Base-by-base conservation (phyloP, 2,113 vertebrate species). In the Tricholaema leucomelas region DNA sequence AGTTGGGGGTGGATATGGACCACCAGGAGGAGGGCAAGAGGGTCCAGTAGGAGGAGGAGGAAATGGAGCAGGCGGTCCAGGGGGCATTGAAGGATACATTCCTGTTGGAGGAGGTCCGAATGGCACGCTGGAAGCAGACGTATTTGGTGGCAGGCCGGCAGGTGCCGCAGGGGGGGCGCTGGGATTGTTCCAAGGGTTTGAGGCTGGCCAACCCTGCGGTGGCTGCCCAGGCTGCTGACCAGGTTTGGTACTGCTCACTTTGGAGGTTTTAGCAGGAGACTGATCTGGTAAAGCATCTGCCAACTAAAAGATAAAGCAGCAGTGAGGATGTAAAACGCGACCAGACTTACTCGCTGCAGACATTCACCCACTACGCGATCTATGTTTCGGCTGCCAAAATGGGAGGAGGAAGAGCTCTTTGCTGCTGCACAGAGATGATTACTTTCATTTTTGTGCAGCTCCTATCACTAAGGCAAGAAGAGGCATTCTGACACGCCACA, bases 51-150 rank as follows among this genome's bases (percentile, higher is more conserved):
- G 96, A 93, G 97, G 98, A 95, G 94, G 95, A 81, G 98, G 97
- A 96, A 98, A 98, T 91, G 97, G 96, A 91, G 96, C 97, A 73
- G 98, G 98, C 19, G 97, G 97, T 97, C 98, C 97, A 12, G 97
- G 97, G 95, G 97, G 98, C 95, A 98, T 97, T 52, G 98, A 98
- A 91, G 97, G 97, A 95, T 98, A 98, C 96, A 98, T 97, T 96
- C 97, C 98, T n/a, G 97, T 93, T 30, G 98, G 97, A 0, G 97
- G 97, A 63, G 98, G 97, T 92, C 98, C 98, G 27, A 98, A 98
- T 38, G 98, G 97, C 96, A 98, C 96, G 24, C 94, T 95, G 83
- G 98, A 97, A 18, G 97, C 81, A 0, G 97, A 94, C 0, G 97
- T 97, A 64, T 82, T 98, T 8, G 98, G 97, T 8, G 98, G 98